A percentile compares a stretch with the other conserved stretches of the same genome.
phyloP scores from a whole-genome alignment of 2,888 invertebrate species.

The Eilema depressum region DNA sequence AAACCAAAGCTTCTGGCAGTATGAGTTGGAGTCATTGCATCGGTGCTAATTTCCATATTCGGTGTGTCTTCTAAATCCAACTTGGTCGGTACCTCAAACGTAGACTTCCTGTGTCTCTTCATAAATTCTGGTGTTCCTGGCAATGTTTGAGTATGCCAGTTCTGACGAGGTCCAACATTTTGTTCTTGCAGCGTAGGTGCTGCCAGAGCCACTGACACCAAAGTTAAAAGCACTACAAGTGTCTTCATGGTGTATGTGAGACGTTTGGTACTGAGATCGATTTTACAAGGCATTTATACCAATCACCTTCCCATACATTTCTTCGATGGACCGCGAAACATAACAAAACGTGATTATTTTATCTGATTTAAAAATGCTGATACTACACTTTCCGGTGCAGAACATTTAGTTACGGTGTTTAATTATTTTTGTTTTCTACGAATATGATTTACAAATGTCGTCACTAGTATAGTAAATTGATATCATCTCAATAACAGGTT shows the following conservation, averaged over 20 bases:
- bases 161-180: conserved; percentile 37
- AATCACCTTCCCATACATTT: conserved; percentile 48
- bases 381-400: conserved; percentile 56
- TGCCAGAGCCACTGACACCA: conserved; percentile 67
- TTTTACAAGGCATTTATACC: conserved; percentile 71
- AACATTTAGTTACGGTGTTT: conserved; percentile 22
- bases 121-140: conserved; percentile 42
- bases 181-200: conserved; percentile 66
- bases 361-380: conserved; percentile 60
- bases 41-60: conserved; percentile 32
- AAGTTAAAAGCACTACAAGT: conserved; percentile 70
- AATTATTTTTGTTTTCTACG: conserved; percentile 23
- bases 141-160: conserved; percentile 26
- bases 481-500: conserved; percentile 13
- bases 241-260: conserved; percentile 75
- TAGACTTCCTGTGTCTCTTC: conserved; percentile 67
- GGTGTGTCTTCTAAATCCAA: conserved; percentile 24
- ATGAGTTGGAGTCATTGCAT: conserved; percentile 35
- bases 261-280: conserved; percentile 64
- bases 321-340: conserved; percentile 39
- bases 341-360: conserved; percentile 71
- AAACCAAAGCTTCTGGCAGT: conserved; percentile 59
- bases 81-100: conserved; percentile 43
- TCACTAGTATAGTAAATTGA: conserved; percentile 21
- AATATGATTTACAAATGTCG: conserved; percentile 21